Conservation (phyloP, 2,888 invertebrate genomes). For the Clitarchus hookeri region DNA sequence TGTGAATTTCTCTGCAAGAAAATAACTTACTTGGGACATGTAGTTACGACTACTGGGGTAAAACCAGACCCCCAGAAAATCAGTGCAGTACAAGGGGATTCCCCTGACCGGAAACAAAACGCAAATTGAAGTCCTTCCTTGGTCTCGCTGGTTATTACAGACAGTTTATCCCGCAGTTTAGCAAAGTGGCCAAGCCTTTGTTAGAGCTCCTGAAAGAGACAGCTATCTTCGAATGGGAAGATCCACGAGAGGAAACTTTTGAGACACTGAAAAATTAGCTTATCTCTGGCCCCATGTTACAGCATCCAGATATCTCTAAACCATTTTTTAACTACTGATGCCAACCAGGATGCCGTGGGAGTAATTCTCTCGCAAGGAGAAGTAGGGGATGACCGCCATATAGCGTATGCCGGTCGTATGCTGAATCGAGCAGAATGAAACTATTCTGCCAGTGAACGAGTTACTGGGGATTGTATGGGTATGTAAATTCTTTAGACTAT, state of each 20-base stretch:
- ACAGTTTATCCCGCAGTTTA: too few relatives aligned
- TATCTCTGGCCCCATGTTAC: neutral
- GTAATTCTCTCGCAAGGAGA: constrained; percentile 36
- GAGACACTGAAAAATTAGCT: neutral
- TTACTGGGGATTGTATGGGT: constrained; percentile 39
- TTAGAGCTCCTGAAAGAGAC: too few relatives aligned
- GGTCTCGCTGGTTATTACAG: too few relatives aligned
- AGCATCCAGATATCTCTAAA: constrained; percentile 37
- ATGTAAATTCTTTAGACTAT: constrained; percentile 35
- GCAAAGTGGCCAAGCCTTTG: too few relatives aligned
- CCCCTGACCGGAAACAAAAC: neutral
- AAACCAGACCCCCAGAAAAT: constrained; percentile 31
- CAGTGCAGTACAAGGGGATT: constrained; percentile 16
- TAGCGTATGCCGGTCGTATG: constrained; percentile 41
- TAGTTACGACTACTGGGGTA: constrained; percentile 23
- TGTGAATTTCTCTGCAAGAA: constrained; percentile 34
- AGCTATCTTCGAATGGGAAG: neutral
- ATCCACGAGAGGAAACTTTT: neutral
- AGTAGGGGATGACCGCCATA: constrained; percentile 33
- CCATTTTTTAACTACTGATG: constrained; percentile 42
- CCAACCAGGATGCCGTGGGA: constrained; percentile 36
- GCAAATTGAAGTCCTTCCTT: too few relatives aligned
- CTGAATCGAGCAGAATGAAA: constrained; percentile 33
- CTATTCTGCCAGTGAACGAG: constrained; percentile 34
- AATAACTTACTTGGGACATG: constrained; percentile 27